phyloP scores from a whole-genome alignment of 2,113 vertebrate genomes.

The Oreochromis tanganicae region DNA sequence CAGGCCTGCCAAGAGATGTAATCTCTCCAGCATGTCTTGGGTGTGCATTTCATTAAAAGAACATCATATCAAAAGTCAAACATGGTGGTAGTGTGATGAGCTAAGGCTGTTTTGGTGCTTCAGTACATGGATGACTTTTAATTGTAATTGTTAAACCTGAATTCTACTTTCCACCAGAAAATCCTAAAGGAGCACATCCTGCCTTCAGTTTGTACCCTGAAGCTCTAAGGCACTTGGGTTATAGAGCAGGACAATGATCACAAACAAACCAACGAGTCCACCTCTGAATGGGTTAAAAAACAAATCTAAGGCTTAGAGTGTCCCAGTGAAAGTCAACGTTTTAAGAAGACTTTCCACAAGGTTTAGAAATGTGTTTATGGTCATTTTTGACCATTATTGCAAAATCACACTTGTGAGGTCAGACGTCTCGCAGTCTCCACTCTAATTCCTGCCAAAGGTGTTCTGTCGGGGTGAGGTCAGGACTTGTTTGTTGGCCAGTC shows the following conservation, averaged over 20 bases:
- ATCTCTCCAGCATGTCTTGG: neutral
- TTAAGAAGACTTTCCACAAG: neutral
- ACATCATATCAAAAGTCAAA: neutral
- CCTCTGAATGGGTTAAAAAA: neutral
- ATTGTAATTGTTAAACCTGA: too few relatives aligned
- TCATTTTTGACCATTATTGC: neutral
- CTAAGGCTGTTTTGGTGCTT: neutral
- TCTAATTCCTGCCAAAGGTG: neutral
- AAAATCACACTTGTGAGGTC: neutral
- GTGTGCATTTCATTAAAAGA: neutral
- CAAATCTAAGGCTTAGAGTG: neutral
- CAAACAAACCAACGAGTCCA: neutral
- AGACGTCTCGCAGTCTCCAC: rapidly evolving
- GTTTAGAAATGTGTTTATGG: rapidly evolving
- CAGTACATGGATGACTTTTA: too few relatives aligned
- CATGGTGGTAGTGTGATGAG: neutral
- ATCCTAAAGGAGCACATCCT: neutral
- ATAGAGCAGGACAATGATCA: neutral
- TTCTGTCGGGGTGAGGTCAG: neutral
- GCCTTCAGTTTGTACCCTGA: neutral
- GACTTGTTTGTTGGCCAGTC: neutral
- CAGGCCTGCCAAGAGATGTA: neutral
- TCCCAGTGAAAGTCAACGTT: rapidly evolving
- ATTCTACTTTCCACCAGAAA: neutral
- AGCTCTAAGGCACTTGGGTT: neutral